Conservation (phyloP, 1,140 invertebrate genomes). For the Fopius arisanus region DNA sequence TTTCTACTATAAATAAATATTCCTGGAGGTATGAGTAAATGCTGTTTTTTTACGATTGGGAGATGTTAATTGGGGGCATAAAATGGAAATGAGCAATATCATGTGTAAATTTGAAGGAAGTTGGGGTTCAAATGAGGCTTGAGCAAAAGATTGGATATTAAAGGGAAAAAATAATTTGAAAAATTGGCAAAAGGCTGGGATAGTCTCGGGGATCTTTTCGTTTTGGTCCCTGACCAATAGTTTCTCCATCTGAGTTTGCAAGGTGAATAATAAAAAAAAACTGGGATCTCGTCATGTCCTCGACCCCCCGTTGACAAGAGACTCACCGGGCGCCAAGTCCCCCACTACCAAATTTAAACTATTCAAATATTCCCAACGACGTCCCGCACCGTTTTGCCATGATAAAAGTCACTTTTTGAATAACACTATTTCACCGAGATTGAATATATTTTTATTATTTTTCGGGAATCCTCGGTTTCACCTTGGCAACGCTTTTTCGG, state of each 20-base stretch:
- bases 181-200: too few relatives aligned
- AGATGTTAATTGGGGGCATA: too few relatives aligned
- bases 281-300: slow-evolving; percentile 25
- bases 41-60: too few relatives aligned
- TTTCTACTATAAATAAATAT: too few relatives aligned
- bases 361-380: neutral
- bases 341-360: neutral
- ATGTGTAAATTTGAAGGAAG: too few relatives aligned
- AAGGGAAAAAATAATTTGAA: too few relatives aligned
- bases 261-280: neutral
- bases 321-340: neutral
- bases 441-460: slow-evolving; percentile 23
- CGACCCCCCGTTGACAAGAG: slow-evolving; percentile 29
- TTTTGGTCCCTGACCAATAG: neutral
- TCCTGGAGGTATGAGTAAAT: too few relatives aligned
- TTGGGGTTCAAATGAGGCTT: too few relatives aligned
- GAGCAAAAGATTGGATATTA: too few relatives aligned
- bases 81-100: too few relatives aligned
- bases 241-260: neutral
- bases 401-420: slow-evolving; percentile 11
- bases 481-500: neutral
- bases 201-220: too few relatives aligned
- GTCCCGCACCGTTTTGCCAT: slow-evolving; percentile 25
- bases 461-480: neutral
- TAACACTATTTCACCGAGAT: neutral